phyloP scores from a whole-genome alignment of 2,113 vertebrate genomes.

The Physeter macrocephalus region DNA sequence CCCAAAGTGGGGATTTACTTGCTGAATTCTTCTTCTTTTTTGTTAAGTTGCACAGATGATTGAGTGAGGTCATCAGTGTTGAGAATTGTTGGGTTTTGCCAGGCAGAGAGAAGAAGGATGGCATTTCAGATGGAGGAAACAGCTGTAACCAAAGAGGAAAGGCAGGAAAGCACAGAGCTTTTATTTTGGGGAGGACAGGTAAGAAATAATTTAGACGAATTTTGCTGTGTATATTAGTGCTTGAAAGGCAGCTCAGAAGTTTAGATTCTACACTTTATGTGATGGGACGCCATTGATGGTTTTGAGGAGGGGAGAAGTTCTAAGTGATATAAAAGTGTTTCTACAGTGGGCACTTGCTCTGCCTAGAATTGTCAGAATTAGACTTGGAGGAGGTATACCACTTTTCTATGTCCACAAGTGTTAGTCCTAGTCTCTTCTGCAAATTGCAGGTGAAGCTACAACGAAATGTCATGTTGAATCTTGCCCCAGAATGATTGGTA shows the following conservation, averaged over 20 bases:
- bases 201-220: not conserved
- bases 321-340: not conserved
- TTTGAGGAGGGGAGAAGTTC: not conserved
- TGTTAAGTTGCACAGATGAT: not conserved
- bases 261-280: not conserved
- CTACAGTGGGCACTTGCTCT: not conserved
- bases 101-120: not conserved
- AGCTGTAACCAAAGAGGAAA: not conserved
- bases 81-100: not conserved
- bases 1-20: not conserved
- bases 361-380: not conserved
- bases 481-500: not conserved
- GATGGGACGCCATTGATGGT: not conserved
- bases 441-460: not conserved
- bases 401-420: not conserved
- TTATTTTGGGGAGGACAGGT: not conserved
- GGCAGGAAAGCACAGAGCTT: not conserved
- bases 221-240: not conserved
- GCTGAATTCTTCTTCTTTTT: not conserved
- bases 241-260: not conserved
- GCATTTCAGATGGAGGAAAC: not conserved
- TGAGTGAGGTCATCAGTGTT: not conserved
- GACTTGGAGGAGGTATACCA: not conserved
- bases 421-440: not conserved
- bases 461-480: not conserved